Conservation (phyloP, 2,113 vertebrate genomes). For the Puffinus mauretanicus region DNA sequence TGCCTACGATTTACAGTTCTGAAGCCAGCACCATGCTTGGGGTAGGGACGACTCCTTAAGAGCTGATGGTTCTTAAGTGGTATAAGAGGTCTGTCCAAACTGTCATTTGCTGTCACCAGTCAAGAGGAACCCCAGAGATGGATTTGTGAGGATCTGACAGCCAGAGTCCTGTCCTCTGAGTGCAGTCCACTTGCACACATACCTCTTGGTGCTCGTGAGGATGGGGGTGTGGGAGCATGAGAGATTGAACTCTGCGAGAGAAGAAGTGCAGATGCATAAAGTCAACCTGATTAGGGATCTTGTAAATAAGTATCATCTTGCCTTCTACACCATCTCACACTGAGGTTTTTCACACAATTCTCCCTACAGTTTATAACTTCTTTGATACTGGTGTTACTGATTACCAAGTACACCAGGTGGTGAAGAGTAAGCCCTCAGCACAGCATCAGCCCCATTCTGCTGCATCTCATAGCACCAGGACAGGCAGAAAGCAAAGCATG, state of each 20-base stretch:
- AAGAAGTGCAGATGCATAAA: background rate
- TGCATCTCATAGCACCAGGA: background rate
- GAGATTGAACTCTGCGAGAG: background rate
- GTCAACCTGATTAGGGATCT: background rate
- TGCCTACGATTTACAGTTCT: background rate
- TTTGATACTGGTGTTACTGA: background rate
- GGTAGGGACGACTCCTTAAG: fast-evolving
- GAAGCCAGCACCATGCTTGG: background rate
- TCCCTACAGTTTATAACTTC: background rate
- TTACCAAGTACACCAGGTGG: background rate
- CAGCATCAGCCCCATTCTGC: background rate
- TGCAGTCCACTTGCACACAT: background rate
- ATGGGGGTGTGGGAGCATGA: fast-evolving
- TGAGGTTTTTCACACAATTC: background rate
- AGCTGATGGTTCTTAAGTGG: background rate
- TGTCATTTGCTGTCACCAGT: background rate
- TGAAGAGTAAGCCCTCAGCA: background rate
- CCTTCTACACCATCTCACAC: background rate
- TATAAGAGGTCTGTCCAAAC: background rate
- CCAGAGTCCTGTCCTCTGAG: background rate
- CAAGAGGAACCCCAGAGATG: background rate
- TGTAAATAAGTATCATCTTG: background rate
- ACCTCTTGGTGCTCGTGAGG: fast-evolving
- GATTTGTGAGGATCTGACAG: background rate
- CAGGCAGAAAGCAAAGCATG: background rate